These are phyloP conservation scores for Tridacna crocea DNA, from an alignment of 2,888 invertebrate species.

Conservation along the genomic window DNA sequence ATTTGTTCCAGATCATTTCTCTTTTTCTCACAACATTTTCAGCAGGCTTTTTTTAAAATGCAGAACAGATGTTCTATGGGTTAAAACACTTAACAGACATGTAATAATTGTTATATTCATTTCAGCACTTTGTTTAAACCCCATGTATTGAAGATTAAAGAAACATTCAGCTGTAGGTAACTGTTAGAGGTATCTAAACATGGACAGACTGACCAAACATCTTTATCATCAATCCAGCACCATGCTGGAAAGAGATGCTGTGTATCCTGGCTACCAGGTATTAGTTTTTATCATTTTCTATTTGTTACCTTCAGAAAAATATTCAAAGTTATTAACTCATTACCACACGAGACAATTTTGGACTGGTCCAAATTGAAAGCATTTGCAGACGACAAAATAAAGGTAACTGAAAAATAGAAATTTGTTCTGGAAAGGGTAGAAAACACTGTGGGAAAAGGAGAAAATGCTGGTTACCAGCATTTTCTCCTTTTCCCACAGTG, in stretches of 20 bases:
- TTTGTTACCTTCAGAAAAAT: too few species aligned
- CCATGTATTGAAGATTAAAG: too few species aligned
- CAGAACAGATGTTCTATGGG: not conserved
- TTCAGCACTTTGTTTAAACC: too few species aligned
- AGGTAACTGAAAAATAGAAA: too few species aligned
- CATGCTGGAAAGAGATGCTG: conserved; percentile 50
- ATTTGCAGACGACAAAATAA: too few species aligned
- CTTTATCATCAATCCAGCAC: conserved; percentile 44
- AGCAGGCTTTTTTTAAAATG: too few species aligned
- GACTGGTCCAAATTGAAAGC: too few species aligned
- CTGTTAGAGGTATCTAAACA: not conserved
- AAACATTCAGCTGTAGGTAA: not conserved
- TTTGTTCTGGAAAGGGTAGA: too few species aligned
- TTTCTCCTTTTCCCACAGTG: not conserved
- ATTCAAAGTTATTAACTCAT: too few species aligned
- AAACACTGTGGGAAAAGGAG: not conserved
- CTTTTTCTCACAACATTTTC: not conserved
- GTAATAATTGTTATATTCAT: too few species aligned
- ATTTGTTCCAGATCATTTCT: not conserved
- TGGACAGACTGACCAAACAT: conserved; percentile 15
- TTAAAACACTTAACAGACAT: too few species aligned
- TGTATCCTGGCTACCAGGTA: conserved; percentile 43
- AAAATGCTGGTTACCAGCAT: not conserved
- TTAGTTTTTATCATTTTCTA: conserved; percentile 12
- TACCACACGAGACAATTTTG: too few species aligned